Conservation (phyloP, 2,797 vertebrate species). For the Pangasius sanitwongsei region DNA sequence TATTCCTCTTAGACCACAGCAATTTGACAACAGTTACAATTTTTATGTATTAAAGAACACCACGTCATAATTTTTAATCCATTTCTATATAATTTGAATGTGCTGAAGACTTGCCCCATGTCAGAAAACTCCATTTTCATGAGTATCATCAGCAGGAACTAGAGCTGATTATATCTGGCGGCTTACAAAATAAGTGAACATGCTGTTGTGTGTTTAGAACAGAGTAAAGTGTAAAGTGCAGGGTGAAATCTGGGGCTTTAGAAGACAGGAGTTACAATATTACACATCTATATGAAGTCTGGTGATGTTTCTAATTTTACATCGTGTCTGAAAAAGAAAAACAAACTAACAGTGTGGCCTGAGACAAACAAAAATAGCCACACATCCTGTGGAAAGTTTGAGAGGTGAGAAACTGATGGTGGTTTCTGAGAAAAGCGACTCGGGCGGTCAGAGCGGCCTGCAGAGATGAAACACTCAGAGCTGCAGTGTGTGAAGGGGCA, state of each 20-base stretch:
- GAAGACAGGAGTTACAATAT: background rate
- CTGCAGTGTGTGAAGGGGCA: background rate
- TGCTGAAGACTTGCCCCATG: background rate
- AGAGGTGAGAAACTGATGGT: background rate
- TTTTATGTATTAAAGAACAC: background rate
- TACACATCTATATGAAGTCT: background rate
- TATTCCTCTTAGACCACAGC: background rate
- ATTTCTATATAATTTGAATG: background rate
- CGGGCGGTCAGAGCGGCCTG: background rate
- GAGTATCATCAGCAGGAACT: background rate
- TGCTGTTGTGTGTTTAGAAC: background rate
- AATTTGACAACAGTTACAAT: background rate
- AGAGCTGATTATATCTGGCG: background rate
- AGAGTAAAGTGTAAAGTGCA: background rate
- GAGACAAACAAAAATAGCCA: constrained; percentile 11
- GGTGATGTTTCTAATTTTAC: background rate
- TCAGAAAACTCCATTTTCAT: background rate
- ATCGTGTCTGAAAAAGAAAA: background rate
- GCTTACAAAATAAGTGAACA: background rate
- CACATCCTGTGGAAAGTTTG: background rate
- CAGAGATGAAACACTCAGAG: constrained; percentile 19
- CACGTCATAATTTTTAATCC: background rate
- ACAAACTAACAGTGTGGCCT: background rate
- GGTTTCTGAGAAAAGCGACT: constrained; percentile 33
- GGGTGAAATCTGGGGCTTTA: background rate